These are phyloP conservation scores for Apodemus agrarius DNA, from an alignment of 2,797 vertebrate species.

Conservation along the genomic window DNA sequence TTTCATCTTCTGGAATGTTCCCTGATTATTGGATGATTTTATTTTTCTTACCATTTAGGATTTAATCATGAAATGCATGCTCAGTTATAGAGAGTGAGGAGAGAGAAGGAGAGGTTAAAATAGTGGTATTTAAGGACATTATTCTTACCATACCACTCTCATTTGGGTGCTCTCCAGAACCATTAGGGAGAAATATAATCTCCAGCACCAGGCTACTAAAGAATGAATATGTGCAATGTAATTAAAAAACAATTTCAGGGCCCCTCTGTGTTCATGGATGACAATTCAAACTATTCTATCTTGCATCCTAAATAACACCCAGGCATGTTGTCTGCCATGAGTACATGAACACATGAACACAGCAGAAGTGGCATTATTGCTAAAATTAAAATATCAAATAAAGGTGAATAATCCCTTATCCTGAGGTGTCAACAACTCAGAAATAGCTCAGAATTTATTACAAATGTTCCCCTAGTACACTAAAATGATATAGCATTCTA, in stretches of 20 bases:
- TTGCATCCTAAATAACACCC: conserved; percentile 35
- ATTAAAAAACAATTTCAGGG: conserved; percentile 36
- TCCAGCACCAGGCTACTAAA: neutral
- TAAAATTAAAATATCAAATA: conserved; percentile 34
- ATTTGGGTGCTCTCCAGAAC: neutral
- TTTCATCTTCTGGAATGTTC: neutral
- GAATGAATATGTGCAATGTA: conserved; percentile 2
- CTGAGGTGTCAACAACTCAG: conserved; percentile 36
- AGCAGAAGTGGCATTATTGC: neutral
- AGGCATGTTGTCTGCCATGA: neutral
- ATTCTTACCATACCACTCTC: neutral
- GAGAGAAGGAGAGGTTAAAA: neutral
- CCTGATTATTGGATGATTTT: neutral
- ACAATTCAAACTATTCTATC: neutral
- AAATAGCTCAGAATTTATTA: conserved; percentile 29
- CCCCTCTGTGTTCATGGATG: neutral
- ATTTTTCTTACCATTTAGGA: neutral
- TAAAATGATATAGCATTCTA: conserved; percentile 24
- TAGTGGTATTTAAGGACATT: neutral
- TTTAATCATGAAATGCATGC: neutral
- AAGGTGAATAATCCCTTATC: conserved; percentile 36
- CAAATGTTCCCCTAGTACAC: neutral
- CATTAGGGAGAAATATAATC: neutral
- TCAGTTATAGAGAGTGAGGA: neutral
- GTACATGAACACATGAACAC: neutral